Conservation (phyloP, 2,888 invertebrate species). For the Microchrysa polita region DNA sequence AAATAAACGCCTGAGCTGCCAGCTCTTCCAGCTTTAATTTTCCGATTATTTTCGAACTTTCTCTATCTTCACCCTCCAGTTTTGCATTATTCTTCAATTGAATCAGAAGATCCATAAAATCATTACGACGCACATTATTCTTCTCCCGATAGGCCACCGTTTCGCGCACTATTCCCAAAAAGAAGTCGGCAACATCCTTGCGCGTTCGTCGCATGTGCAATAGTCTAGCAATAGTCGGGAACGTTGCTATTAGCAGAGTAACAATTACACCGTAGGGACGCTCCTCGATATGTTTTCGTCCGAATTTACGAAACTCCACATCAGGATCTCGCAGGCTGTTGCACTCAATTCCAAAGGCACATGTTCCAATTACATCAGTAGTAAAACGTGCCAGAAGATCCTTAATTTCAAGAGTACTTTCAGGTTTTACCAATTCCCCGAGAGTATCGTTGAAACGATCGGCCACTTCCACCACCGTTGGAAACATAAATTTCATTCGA, state of each 20-base stretch:
- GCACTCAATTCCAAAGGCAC: constrained; percentile 66
- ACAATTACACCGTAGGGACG: neutral
- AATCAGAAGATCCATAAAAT: constrained; percentile 67
- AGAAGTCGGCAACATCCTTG: constrained; percentile 56
- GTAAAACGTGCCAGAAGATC: constrained; percentile 64
- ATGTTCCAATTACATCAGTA: constrained; percentile 66
- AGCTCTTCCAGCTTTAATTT: constrained; percentile 64
- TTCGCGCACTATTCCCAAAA: constrained; percentile 58
- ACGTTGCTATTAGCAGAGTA: neutral
- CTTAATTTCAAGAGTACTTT: constrained; percentile 63
- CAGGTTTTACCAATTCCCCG: neutral
- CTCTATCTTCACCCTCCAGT: constrained; percentile 5
- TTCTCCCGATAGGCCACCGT: constrained; percentile 62
- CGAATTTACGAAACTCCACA: constrained; percentile 53
- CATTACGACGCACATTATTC: constrained; percentile 61
- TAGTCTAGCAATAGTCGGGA: neutral
- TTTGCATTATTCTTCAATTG: constrained; percentile 59
- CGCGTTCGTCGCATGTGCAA: constrained; percentile 51
- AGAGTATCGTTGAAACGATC: constrained; percentile 53
- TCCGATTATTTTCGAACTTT: neutral
- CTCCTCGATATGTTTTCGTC: constrained; percentile 49
- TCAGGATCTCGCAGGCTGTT: constrained; percentile 60
- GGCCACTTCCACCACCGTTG: constrained; percentile 50
- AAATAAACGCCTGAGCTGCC: constrained; percentile 65
- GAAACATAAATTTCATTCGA: too few species aligned